Evolutionary conservation across 2,797 vertebrate genomes (phyloP).

Genomic region (Sebastolobus alascanus): DNA sequence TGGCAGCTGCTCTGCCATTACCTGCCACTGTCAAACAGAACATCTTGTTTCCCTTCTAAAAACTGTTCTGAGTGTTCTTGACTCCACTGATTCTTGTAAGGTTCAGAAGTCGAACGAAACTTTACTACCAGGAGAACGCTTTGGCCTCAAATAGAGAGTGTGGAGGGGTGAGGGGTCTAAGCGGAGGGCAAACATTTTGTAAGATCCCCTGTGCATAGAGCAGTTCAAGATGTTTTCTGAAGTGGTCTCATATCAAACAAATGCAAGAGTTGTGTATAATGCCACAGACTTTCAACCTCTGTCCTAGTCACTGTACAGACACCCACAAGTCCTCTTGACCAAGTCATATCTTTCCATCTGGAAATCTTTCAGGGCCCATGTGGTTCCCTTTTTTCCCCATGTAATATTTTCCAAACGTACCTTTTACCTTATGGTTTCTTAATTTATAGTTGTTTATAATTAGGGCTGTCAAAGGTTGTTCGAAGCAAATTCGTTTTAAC

Average conservation of each 20-base stretch:
- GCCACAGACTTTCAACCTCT: not conserved
- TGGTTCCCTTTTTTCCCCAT: not conserved
- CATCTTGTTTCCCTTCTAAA: constrained; percentile 2
- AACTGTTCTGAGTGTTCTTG: constrained; percentile 1
- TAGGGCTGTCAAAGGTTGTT: too few species aligned
- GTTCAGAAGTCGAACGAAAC: constrained; percentile 28
- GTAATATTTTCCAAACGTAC: not conserved
- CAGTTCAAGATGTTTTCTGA: constrained; percentile 2
- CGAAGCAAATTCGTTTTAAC: too few species aligned
- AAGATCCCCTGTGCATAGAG: not conserved
- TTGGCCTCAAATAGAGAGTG: constrained; percentile 4
- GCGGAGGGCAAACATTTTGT: constrained; percentile 7
- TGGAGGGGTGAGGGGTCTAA: not conserved
- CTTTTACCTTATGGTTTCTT: not conserved
- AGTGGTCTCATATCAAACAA: constrained; percentile 13
- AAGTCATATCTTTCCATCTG: not conserved
- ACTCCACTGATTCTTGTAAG: not conserved
- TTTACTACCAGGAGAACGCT: not conserved
- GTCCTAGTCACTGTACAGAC: not conserved
- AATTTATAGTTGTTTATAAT: too few species aligned
- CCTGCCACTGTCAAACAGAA: not conserved
- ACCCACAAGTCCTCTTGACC: not conserved
- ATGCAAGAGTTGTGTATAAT: not conserved
- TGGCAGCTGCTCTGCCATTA: not conserved
- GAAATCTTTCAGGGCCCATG: not conserved